Evolutionary conservation across 2,888 invertebrate species (phyloP), one percentile per base, ranked within the genome.

Genomic region (Eupithecia insigniata): DNA sequence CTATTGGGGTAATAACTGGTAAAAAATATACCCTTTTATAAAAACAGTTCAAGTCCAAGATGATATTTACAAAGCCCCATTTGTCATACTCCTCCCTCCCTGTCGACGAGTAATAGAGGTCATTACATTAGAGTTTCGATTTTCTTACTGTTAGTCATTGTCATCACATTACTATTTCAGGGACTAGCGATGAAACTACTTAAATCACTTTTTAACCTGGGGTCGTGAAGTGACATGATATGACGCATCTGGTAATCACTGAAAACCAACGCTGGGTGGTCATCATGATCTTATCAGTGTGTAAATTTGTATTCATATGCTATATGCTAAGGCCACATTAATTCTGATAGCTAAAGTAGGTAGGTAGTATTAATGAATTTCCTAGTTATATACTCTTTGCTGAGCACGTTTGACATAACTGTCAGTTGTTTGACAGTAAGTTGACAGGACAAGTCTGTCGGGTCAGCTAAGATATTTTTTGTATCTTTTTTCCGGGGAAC

Each of bases 141-240:
- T 64, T 51, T 36, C 22, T 36, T n/a, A n/a, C n/a, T n/a, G n/a
- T n/a, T 34, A 22, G 34, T 4, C 34, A 34, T n/a, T 62, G 30
- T 60, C 60, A 60, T n/a, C 28, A 10, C 60, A 60, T n/a, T 16
- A 10, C 10, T 10, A 22, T 36, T 64, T 26, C 36, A 34, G 36
- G 36, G 22, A 75, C 67, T 1, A 51, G n/a, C 46, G 66, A 69
- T 71, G 74, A 74, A 72, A 72, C 61, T 69, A n/a, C n/a, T n/a
- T n/a, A 75, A 77, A 75, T 68, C 72, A 71, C 73, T 72, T 74
- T 71, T 72, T 74, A 69, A 74, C 70, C 64, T 55, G 69, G 61
- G 73, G 55, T 55, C 26, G 55, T 26, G 26, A 55, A n/a, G 18
- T 3, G 7, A 46, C 12, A 55, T 55, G 7, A 46, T 4, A 55